Conservation (phyloP, 2,113 vertebrate species). For the Donacobius atricapilla region DNA sequence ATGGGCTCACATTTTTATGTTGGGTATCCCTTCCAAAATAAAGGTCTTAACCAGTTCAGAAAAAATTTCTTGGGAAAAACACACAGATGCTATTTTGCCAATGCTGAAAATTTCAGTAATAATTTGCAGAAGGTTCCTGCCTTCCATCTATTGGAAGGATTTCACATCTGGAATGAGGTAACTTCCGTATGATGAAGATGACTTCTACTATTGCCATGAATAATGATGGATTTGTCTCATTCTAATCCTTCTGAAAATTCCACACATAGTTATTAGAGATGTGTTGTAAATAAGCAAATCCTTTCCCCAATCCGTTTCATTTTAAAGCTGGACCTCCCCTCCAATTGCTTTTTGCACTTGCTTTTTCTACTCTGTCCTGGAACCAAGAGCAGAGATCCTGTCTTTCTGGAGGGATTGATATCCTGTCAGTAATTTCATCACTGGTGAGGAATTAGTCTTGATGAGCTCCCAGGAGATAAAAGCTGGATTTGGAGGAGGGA, state of each 20-base stretch:
- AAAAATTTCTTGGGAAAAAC: neutral
- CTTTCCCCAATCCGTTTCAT: neutral
- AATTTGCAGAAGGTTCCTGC: neutral
- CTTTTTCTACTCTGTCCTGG: neutral
- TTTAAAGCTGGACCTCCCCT: neutral
- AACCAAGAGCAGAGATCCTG: neutral
- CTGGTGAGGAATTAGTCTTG: neutral
- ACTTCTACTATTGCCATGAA: neutral
- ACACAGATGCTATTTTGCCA: neutral
- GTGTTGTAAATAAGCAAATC: neutral
- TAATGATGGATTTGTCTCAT: neutral
- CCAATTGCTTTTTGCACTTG: neutral
- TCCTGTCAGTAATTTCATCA: neutral
- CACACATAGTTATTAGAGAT: neutral
- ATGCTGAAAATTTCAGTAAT: neutral
- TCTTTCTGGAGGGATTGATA: neutral
- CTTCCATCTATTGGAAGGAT: neutral
- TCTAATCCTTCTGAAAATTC: neutral
- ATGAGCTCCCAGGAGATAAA: neutral
- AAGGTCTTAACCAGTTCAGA: neutral
- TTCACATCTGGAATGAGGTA: neutral
- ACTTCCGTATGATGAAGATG: neutral
- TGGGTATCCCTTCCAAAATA: neutral
- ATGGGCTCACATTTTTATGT: neutral
- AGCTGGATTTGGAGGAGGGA: neutral